Percentiles rank a stretch among this genome's conserved stretches.
Evolutionary conservation across 2,888 invertebrate species (phyloP).

Genomic region (Nowickia ferox): DNA sequence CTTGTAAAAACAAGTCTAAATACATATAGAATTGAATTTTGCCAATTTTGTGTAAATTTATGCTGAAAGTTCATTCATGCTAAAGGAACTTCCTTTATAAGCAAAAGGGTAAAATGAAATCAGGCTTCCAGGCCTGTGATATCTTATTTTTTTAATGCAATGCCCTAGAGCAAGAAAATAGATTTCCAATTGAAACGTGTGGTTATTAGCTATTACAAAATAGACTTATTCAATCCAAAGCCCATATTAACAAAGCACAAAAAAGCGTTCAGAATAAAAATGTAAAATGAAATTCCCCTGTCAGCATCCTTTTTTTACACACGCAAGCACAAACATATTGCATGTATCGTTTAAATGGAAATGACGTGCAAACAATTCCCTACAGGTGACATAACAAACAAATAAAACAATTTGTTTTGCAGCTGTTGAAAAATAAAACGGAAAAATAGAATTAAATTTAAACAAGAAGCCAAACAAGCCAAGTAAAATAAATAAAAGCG

Average conservation of each 20-base stretch:
- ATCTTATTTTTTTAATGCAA: background rate
- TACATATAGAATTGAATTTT: too few relatives aligned
- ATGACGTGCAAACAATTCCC: slow-evolving; percentile 63
- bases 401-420: slow-evolving; percentile 64
- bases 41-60: too few relatives aligned
- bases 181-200: slow-evolving; percentile 36
- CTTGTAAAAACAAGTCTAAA: too few relatives aligned
- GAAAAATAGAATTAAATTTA: background rate
- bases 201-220: slow-evolving; percentile 55
- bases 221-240: slow-evolving; percentile 12
- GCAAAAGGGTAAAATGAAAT: too few relatives aligned
- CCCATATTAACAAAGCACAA: background rate
- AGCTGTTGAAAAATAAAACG: slow-evolving; percentile 5
- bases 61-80: too few relatives aligned
- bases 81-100: too few relatives aligned
- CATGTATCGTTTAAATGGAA: slow-evolving; percentile 16
- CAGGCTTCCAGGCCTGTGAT: too few relatives aligned
- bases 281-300: background rate
- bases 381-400: slow-evolving; percentile 68
- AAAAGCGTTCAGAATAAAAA: slow-evolving; percentile 9
- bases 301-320: background rate
- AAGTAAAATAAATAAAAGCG: background rate
- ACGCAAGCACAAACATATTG: background rate
- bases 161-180: slow-evolving; percentile 34
- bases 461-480: slow-evolving; percentile 30